Conservation (phyloP, 1,140 invertebrate species). For the Tribolium castaneum region DNA sequence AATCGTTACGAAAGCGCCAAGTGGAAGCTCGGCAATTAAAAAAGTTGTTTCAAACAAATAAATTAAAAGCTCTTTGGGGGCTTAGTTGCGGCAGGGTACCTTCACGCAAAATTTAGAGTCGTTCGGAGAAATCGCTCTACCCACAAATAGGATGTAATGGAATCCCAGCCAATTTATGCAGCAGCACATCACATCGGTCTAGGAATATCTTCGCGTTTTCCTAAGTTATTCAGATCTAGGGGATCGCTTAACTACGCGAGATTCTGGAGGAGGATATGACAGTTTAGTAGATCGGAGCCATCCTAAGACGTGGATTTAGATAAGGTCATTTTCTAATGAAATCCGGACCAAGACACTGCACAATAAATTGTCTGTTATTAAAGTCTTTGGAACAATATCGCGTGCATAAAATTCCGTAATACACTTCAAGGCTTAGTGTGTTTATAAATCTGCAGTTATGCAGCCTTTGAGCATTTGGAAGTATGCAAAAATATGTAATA, state of each 20-base stretch:
- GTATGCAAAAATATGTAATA: neutral
- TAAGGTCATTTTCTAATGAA: slow-evolving; percentile 15
- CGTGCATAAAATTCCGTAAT: neutral
- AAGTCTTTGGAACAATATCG: neutral
- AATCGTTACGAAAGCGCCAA: neutral
- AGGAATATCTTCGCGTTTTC: slow-evolving; percentile 32
- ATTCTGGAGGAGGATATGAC: slow-evolving; percentile 5
- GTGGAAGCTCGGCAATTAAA: neutral
- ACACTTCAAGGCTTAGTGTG: neutral
- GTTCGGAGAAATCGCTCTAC: slow-evolving; percentile 23
- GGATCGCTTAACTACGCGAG: slow-evolving; percentile 24
- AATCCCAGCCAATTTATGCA: slow-evolving; percentile 41
- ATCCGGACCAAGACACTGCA: neutral
- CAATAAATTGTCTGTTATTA: neutral
- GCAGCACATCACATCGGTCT: slow-evolving; percentile 27
- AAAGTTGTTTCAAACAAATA: neutral
- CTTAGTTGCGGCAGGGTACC: slow-evolving; percentile 6
- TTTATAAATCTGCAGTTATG: neutral
- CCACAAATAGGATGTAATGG: slow-evolving; percentile 42
- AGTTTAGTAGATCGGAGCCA: slow-evolving; percentile 4
- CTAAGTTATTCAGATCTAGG: slow-evolving; percentile 30
- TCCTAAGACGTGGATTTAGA: neutral
- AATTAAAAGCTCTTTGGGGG: neutral
- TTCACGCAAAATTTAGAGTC: slow-evolving; percentile 35
- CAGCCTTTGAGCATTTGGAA: neutral